Percentiles rank a stretch among this genome's conserved stretches.
These are phyloP conservation scores for Plebejus anna DNA, from an alignment of 2,888 invertebrate genomes.

Conservation along the genomic window DNA sequence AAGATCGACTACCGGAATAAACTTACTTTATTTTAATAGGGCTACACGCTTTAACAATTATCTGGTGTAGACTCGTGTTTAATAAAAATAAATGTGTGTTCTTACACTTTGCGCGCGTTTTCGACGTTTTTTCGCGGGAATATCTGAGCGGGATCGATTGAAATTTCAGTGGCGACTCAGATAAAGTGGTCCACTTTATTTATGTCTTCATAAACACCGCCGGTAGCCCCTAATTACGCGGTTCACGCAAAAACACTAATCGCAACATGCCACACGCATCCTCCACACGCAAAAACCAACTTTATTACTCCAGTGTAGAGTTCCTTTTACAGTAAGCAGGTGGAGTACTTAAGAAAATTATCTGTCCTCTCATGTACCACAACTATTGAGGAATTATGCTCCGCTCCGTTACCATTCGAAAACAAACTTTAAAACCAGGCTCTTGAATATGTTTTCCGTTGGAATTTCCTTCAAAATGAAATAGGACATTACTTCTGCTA, in stretches of 20 bases:
- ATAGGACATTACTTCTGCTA: constrained; percentile 35
- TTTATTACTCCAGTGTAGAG: background rate
- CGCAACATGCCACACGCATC: constrained; percentile 47
- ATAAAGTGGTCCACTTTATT: constrained; percentile 64
- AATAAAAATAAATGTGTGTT: constrained; percentile 22
- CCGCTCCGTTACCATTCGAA: background rate
- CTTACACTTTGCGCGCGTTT: constrained; percentile 19
- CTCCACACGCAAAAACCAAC: background rate
- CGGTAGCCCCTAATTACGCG: constrained; percentile 77
- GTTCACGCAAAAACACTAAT: constrained; percentile 75
- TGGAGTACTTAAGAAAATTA: constrained; percentile 19
- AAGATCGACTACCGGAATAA: background rate
- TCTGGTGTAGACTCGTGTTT: constrained; percentile 19
- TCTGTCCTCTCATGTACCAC: constrained; percentile 30
- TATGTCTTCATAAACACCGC: constrained; percentile 79
- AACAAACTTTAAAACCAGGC: constrained; percentile 31
- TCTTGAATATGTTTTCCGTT: constrained; percentile 24
- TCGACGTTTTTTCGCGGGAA: constrained; percentile 32
- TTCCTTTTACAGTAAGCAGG: background rate
- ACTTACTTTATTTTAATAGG: background rate
- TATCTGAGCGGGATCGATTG: constrained; percentile 58
- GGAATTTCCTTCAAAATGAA: constrained; percentile 23
- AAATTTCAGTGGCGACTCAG: constrained; percentile 66
- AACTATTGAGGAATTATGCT: constrained; percentile 30
- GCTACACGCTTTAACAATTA: constrained; percentile 4